A percentile compares a stretch with the other conserved stretches of the same genome.
Evolutionary conservation across 2,113 vertebrate genomes (phyloP).

Genomic region (mouse (Mus musculus)): GRCm39 chr13:79183001-79183500

Average conservation of each 20-base stretch:
- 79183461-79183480: not conserved
- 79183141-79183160: slow-evolving; percentile 26
- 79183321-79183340: not conserved
- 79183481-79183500: too few relatives aligned
- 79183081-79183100: slow-evolving; percentile 53
- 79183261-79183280: slow-evolving; percentile 55
- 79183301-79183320: not conserved
- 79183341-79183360: slow-evolving; percentile 64
- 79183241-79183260: slow-evolving; percentile 72
- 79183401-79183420: not conserved
- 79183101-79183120: not conserved
- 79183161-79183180: slow-evolving; percentile 37
- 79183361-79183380: slow-evolving; percentile 52
- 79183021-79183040: not conserved
- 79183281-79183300: slow-evolving; percentile 43
- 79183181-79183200: slow-evolving; percentile 27
- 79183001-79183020: not conserved
- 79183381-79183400: slow-evolving; percentile 57
- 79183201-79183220: slow-evolving; percentile 59
- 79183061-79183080: not conserved
- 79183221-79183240: slow-evolving; percentile 52
- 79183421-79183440: not conserved
- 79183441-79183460: not conserved
- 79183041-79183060: not conserved
- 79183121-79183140: slow-evolving; percentile 43